A percentile compares a stretch with the other conserved stretches of the same genome.
phyloP scores from a whole-genome alignment of 2,113 vertebrate species.

The Brachionichthys hirsutus region DNA sequence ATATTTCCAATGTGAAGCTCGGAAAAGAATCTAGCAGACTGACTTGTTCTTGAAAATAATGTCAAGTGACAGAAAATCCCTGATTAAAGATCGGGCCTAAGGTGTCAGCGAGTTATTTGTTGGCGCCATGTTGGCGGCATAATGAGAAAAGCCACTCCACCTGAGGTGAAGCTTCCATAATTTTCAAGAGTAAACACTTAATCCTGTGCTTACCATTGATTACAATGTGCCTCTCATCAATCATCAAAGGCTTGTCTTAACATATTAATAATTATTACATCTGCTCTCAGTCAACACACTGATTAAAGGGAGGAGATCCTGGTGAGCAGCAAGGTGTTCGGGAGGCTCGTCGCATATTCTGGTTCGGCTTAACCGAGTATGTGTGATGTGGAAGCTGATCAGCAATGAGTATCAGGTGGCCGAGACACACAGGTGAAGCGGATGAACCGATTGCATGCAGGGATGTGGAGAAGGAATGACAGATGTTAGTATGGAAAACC shows the following conservation, averaged over 20 bases:
- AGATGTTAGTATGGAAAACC: too few species aligned
- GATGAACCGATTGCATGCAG: too few species aligned
- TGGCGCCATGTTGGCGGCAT: slow-evolving; percentile 54
- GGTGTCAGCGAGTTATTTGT: slow-evolving; percentile 67
- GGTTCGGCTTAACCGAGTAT: too few species aligned
- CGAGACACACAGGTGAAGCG: too few species aligned
- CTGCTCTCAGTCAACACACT: slow-evolving; percentile 74
- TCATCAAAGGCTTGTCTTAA: slow-evolving; percentile 72
- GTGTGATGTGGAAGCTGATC: too few species aligned
- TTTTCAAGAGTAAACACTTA: slow-evolving; percentile 80
- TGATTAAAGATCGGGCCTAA: slow-evolving; percentile 73
- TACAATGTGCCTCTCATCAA: slow-evolving; percentile 78
- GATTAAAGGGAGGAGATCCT: slow-evolving; percentile 65
- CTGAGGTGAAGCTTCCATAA: slow-evolving; percentile 66
- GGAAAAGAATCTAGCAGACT: slow-evolving; percentile 32
- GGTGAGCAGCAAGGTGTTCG: slow-evolving; percentile 46
- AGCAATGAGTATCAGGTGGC: too few species aligned
- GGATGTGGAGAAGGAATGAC: too few species aligned
- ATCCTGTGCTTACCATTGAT: slow-evolving; percentile 78
- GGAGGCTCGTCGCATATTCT: slow-evolving; percentile 37
- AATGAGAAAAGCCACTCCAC: slow-evolving; percentile 76
- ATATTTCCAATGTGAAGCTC: slow-evolving; percentile 30
- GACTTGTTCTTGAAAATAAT: slow-evolving; percentile 61
- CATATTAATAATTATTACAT: slow-evolving; percentile 77
- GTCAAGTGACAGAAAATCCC: slow-evolving; percentile 67